Base-by-base conservation (phyloP, 2,113 vertebrate species). In the Rhynchopsitta pachyrhyncha region DNA sequence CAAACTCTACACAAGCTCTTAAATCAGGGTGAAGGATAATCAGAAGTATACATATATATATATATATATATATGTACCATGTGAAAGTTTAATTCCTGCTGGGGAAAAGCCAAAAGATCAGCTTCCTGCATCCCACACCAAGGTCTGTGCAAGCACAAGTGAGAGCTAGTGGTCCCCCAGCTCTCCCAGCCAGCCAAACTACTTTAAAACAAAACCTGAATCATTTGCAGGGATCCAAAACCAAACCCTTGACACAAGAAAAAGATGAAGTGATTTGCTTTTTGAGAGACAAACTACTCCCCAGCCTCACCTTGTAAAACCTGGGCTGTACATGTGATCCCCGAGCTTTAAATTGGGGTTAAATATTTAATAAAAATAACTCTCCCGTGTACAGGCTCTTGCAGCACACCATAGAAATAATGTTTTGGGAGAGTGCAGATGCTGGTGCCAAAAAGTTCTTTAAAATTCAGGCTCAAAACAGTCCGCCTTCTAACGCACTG, bases 91-190 rank as follows among this genome's bases (percentile, higher is more conserved):
- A 88, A 6, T 17, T 94, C 52, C 69, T 84, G 52, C 52, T 88
- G 88, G 80, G 25, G 28, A 75, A 62, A 88, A 88, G 93, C 66
- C 92, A 90, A 33, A 82, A 74, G 78, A 71, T 66, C 62, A 44
- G 57, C 82, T 95, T 88, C 77, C 73, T 23, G 2, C 52, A 71
- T 39, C 35, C 69, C 70, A 35, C 0, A 7, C 55, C 64, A 52
- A 83, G 76, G 50, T 35, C 66, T 71, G 55, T 6, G 22, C 10
- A 41, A 47, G 74, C 85, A 75, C 16, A 8, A 52, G 64, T 10
- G 71, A 59, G 59, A 82, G 60, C 0, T 0, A 71, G 83, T n/a
- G 2, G 1, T 39, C 16, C 57, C 19, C 10, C 11, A 24, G 60
- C 42, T 50, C 49, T 18, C 49, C 1, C 0, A 84, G 41, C 63